Conservation (phyloP, 2,113 vertebrate species). For the Eclectus roratus region DNA sequence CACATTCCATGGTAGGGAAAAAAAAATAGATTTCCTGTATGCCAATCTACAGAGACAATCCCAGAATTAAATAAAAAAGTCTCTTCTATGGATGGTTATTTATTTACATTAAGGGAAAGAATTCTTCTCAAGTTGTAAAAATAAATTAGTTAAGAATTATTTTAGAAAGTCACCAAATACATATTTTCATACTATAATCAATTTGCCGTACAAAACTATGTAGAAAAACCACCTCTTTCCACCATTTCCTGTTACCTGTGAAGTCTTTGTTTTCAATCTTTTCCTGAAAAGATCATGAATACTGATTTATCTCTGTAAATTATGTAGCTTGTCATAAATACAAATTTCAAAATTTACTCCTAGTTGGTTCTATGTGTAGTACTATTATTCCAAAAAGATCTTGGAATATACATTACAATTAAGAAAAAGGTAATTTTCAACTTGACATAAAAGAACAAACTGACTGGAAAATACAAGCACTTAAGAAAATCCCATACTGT, state of each 20-base stretch:
- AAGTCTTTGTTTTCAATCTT: conserved; percentile 56
- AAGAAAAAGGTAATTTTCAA: conserved; percentile 19
- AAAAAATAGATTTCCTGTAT: not conserved
- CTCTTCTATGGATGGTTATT: not conserved
- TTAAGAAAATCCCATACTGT: not conserved
- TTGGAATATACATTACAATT: conserved; percentile 3
- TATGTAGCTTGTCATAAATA: conserved; percentile 29
- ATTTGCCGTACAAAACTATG: not conserved
- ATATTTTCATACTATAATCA: not conserved
- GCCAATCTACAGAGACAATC: not conserved
- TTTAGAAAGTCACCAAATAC: not conserved
- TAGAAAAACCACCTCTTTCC: conserved; percentile 17
- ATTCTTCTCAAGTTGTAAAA: not conserved
- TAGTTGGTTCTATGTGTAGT: not conserved
- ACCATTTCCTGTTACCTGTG: conserved; percentile 54
- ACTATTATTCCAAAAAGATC: not conserved
- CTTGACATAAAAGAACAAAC: conserved; percentile 52
- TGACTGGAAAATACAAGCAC: conserved; percentile 54
- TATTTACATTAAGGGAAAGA: not conserved
- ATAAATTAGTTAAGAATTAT: not conserved
- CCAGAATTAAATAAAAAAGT: not conserved
- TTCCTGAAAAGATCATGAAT: conserved; percentile 55
- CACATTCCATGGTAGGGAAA: not conserved
- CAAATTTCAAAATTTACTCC: not conserved
- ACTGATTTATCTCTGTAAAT: conserved; percentile 54